Evolutionary conservation across 2,113 vertebrate species (phyloP).

Genomic region (Picathartes gymnocephalus): DNA sequence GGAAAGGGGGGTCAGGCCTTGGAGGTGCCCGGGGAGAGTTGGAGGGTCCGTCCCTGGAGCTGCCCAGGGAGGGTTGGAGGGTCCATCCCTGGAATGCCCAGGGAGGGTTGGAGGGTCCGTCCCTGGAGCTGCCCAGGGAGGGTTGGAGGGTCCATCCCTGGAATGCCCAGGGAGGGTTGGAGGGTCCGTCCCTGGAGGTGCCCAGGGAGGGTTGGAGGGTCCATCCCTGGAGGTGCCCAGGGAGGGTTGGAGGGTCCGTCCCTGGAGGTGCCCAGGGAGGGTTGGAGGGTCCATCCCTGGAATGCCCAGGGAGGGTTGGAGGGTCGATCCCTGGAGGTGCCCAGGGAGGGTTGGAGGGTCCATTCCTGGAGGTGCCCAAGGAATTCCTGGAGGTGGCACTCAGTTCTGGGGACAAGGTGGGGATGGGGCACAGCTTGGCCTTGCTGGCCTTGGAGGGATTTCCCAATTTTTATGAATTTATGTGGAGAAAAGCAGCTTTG

Average conservation of each 20-base stretch:
- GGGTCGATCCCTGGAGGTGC: background rate
- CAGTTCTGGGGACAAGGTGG: background rate
- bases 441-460: accelerated
- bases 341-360: background rate
- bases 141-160: background rate
- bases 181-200: background rate
- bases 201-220: background rate
- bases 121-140: background rate
- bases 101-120: background rate
- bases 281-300: background rate
- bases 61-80: background rate
- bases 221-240: too few relatives aligned
- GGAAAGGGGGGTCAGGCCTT: background rate
- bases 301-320: too few relatives aligned
- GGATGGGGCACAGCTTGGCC: accelerated
- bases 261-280: background rate
- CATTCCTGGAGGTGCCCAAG: background rate
- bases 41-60: background rate
- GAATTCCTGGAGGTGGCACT: background rate
- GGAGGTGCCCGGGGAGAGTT: background rate
- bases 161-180: too few relatives aligned
- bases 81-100: too few relatives aligned
- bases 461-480: background rate
- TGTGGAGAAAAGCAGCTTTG: background rate
- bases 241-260: background rate